Evolutionary conservation across 2,113 vertebrate genomes (phyloP).

Genomic region (Rhea americana): DNA sequence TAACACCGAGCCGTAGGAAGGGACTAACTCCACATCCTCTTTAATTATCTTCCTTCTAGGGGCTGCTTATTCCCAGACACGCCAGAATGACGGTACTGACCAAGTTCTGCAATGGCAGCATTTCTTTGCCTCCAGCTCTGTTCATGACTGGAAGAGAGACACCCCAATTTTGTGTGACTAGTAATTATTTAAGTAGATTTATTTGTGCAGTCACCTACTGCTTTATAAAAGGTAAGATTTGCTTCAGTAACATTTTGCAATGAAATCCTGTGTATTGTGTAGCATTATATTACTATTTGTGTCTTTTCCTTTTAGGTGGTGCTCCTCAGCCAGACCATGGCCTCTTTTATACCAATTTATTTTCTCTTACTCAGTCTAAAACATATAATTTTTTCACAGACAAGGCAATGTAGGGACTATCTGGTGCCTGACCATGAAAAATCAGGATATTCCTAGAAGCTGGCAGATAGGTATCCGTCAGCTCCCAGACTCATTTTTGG

Average conservation of each 20-base stretch:
- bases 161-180: neutral
- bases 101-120: neutral
- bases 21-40: neutral
- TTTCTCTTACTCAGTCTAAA: neutral
- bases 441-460: neutral
- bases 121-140: neutral
- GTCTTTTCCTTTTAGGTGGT: neutral
- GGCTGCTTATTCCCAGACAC: neutral
- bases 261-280: neutral
- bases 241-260: neutral
- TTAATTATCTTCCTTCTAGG: rapidly evolving
- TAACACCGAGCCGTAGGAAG: rapidly evolving
- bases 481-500: neutral
- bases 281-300: neutral
- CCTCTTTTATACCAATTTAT: neutral
- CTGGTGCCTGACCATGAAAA: neutral
- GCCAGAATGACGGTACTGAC: neutral
- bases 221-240: neutral
- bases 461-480: neutral
- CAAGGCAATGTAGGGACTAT: neutral
- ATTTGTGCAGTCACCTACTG: neutral
- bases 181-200: neutral
- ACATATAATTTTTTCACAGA: neutral
- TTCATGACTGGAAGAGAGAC: neutral
- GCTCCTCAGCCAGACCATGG: neutral